Base-by-base conservation (phyloP, 2,797 vertebrate species). In the Acridotheres tristis region DNA sequence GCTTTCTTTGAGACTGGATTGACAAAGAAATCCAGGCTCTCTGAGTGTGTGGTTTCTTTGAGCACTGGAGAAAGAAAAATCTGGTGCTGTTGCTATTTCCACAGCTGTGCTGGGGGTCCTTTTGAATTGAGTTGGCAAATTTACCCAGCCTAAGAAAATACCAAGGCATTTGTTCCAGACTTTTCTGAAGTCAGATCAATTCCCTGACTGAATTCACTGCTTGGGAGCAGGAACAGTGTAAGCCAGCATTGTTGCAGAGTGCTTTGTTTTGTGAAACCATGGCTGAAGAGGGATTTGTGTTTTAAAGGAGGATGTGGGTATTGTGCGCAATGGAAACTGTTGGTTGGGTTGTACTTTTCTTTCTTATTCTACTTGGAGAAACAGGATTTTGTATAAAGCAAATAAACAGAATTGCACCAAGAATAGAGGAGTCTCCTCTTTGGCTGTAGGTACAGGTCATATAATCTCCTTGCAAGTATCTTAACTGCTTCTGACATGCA, bases 181-280 rank as follows among this genome's bases (percentile, higher is more conserved):
- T 91, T 90, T 91, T 94, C 66, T 86, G 40, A 81, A 95, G 40
- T 42, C 67, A 89, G 21, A 75, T 82, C 85, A 79, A 74, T 88
- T 75, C 85, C 68, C 40, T 89, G 51, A 57, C 19, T 68, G 85
- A 93, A 63, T 65, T 90, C 57, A 91, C 50, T 85, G 88, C 86
- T 83, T 95, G 91, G 29, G 85, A 94, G 71, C 63, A 82, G 73
- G 59, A 94, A 51, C 73, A 12, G 43, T 90, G 77, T 74, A 90
- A 89, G 83, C 85, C 94, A 95, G 71, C 83, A 94, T 95, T 96
- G 94, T 91, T 92, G 71, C 71, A 71, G 29, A 61, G 18, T 43
- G 74, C 80, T 93, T 96, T 95, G 90, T 93, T 93, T 85, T 79
- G 19, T 93, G 83, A 94, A 95, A 85, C 48, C 51, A 16, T 48